Evolutionary conservation across 2,888 invertebrate genomes (phyloP).

Genomic region (Ephialtes manifestator): DNA sequence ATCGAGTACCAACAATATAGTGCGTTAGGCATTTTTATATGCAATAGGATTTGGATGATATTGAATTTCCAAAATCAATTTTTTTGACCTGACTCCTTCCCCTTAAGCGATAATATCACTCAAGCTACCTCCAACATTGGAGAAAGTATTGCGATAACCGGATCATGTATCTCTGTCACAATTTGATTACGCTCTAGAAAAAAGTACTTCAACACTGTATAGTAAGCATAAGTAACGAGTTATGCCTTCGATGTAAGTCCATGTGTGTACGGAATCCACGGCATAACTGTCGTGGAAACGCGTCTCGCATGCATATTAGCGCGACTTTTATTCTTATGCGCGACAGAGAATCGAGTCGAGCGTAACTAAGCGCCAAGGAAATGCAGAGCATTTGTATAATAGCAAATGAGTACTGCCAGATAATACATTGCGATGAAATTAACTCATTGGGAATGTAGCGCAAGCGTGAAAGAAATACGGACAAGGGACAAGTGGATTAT

Average conservation of each 20-base stretch:
- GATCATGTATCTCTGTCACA: constrained; percentile 70
- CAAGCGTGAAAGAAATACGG: constrained; percentile 23
- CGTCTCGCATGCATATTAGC: constrained; percentile 41
- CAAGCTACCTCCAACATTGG: background rate
- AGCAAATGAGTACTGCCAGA: background rate
- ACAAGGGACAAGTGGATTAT: background rate
- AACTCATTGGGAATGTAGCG: constrained; percentile 40
- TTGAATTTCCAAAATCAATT: too few relatives aligned
- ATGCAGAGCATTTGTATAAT: constrained; percentile 28
- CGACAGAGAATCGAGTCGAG: constrained; percentile 50
- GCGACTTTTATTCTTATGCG: constrained; percentile 36
- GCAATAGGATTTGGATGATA: too few relatives aligned
- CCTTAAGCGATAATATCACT: background rate
- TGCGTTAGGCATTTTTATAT: too few relatives aligned
- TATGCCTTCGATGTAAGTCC: background rate
- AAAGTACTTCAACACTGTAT: background rate
- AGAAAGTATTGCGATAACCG: constrained; percentile 72
- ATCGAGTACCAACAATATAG: too few relatives aligned
- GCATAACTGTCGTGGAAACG: constrained; percentile 14
- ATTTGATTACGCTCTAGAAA: constrained; percentile 67
- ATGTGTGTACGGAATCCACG: background rate
- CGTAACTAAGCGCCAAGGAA: constrained; percentile 47
- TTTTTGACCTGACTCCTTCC: too few relatives aligned
- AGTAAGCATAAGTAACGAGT: background rate
- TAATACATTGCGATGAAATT: constrained; percentile 44